Evolutionary conservation across 2,113 vertebrate species (phyloP).

Genomic region (Ctenomys sociabilis): DNA sequence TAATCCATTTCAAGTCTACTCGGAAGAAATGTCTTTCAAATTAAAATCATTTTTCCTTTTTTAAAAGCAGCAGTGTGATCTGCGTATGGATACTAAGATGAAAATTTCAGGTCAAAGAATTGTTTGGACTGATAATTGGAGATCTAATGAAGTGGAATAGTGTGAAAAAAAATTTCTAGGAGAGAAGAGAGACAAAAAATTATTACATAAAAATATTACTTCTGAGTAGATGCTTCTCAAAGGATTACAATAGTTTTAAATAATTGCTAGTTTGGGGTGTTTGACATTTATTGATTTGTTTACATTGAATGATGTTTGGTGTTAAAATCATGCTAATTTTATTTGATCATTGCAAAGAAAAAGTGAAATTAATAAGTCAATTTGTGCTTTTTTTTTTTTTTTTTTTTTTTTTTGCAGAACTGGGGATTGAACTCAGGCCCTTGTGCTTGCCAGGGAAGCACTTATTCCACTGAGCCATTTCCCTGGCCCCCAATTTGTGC

Average conservation of each 20-base stretch:
- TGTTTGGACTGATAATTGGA: background rate
- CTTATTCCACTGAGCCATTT: too few species aligned
- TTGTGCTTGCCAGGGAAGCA: too few species aligned
- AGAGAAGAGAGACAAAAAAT: background rate
- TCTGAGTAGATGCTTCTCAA: background rate
- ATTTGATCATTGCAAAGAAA: background rate
- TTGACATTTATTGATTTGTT: background rate
- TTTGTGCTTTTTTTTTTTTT: background rate
- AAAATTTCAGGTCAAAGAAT: background rate
- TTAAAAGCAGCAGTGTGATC: background rate
- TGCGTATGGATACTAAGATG: background rate
- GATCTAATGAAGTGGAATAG: background rate
- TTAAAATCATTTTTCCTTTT: background rate
- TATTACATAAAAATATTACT: background rate
- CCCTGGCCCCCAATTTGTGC: background rate
- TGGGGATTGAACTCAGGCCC: too few species aligned
- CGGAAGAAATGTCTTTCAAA: slow-evolving; percentile 1
- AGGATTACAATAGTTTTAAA: background rate
- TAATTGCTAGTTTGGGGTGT: background rate
- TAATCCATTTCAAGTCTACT: background rate
- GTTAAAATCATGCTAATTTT: background rate
- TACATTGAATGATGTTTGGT: background rate
- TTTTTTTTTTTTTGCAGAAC: too few species aligned
- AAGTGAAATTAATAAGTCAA: background rate
- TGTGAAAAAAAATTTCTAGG: background rate